phyloP scores from a whole-genome alignment of 2,113 vertebrate genomes.

The Micromys minutus region DNA sequence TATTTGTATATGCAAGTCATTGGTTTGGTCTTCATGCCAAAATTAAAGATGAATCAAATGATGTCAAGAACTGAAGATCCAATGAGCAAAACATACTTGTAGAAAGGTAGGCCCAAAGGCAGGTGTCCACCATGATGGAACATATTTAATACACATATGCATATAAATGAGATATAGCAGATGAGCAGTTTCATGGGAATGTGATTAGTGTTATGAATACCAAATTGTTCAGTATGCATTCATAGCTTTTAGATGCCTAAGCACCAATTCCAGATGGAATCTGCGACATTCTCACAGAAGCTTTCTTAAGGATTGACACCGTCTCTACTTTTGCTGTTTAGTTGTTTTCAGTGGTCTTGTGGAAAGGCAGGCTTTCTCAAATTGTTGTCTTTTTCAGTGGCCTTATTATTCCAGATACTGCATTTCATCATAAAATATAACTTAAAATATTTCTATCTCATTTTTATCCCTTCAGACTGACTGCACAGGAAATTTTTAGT shows the following conservation, averaged over 20 bases:
- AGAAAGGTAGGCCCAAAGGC: neutral
- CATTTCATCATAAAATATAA: neutral
- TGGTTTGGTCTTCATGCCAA: neutral
- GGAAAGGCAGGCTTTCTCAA: neutral
- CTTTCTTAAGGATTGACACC: neutral
- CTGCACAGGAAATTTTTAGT: neutral
- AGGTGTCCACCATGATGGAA: neutral
- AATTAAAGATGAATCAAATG: neutral
- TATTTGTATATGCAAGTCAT: neutral
- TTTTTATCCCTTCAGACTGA: neutral
- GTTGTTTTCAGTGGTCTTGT: neutral
- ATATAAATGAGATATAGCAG: too few species aligned
- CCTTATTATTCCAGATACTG: neutral
- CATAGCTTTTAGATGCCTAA: neutral
- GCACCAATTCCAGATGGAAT: neutral
- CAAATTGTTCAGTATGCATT: neutral
- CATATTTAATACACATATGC: neutral
- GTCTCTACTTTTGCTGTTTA: neutral
- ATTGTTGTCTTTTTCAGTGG: neutral
- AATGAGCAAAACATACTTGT: neutral
- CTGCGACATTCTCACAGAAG: neutral
- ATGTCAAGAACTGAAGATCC: neutral
- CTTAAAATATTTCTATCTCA: conserved; percentile 9
- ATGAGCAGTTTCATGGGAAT: neutral
- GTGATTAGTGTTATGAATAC: neutral